Percentiles rank a stretch among this genome's conserved stretches.
Conservation (phyloP, 2,888 invertebrate species). For the Drosophila picticornis region DNA sequence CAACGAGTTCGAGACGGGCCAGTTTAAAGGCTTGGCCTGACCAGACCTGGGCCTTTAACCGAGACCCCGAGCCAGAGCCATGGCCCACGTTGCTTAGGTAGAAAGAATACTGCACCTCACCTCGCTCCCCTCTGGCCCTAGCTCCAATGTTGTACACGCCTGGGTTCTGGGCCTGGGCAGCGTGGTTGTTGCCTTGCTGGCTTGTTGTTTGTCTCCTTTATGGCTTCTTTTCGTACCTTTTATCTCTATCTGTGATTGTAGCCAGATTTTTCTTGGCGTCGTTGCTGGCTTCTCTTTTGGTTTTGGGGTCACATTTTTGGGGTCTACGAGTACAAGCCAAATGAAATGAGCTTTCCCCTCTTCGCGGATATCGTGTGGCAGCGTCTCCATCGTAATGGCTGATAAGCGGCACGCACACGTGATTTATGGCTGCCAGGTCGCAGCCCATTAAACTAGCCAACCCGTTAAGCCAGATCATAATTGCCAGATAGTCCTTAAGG, state of each 20-base stretch:
- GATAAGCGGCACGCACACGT: constrained; percentile 68
- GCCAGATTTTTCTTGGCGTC: constrained; percentile 62
- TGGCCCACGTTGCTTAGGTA: constrained; percentile 61
- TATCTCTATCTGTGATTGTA: constrained; percentile 77
- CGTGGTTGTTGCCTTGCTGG: constrained; percentile 46
- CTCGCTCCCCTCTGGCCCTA: constrained; percentile 2
- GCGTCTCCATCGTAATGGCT: constrained; percentile 43
- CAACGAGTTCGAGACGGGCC: constrained; percentile 48
- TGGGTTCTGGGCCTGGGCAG: constrained; percentile 20
- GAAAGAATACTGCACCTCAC: constrained; percentile 42
- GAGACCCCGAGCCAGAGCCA: constrained; percentile 27
- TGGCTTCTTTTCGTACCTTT: constrained; percentile 79
- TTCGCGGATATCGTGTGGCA: constrained; percentile 66
- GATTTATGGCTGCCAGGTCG: constrained; percentile 59
- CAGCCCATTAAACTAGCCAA: constrained; percentile 57
- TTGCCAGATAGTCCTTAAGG: constrained; percentile 32
- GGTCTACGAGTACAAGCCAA: constrained; percentile 60
- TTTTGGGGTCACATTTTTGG: constrained; percentile 72
- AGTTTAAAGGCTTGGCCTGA: constrained; percentile 73
- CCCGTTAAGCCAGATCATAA: constrained; percentile 53
- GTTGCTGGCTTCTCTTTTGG: constrained; percentile 15
- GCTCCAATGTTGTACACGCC: constrained; percentile 40
- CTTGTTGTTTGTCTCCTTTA: constrained; percentile 80
- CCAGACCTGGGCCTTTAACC: constrained; percentile 36
- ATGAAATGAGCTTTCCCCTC: constrained; percentile 51